Conservation (phyloP, 2,888 invertebrate genomes). For the Drosophila ezoana region DNA sequence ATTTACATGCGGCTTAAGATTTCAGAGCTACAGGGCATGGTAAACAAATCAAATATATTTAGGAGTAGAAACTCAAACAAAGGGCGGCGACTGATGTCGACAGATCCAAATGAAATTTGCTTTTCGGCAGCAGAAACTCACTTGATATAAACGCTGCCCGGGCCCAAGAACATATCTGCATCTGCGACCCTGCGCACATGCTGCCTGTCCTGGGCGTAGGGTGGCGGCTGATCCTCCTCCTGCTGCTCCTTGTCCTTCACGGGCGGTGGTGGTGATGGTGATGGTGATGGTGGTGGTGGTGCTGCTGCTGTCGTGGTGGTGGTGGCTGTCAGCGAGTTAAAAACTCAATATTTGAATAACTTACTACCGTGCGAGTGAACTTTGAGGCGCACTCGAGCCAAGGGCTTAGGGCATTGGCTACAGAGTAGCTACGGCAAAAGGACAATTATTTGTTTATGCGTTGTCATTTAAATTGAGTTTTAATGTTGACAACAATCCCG, state of each 20-base stretch:
- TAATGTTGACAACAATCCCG: conserved; percentile 77
- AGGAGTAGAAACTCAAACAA: conserved; percentile 70
- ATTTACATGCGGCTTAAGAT: conserved; percentile 81
- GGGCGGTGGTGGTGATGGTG: conserved; percentile 2
- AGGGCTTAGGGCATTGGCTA: conserved; percentile 27
- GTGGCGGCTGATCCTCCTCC: conserved; percentile 15
- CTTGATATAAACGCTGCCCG: conserved; percentile 32
- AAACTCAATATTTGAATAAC: conserved; percentile 81
- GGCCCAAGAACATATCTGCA: conserved; percentile 36
- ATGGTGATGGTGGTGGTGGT: conserved; percentile 3
- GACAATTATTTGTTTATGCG: conserved; percentile 84
- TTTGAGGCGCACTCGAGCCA: conserved; percentile 60
- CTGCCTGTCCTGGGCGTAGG: conserved; percentile 15
- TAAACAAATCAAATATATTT: conserved; percentile 82
- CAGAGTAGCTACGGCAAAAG: conserved; percentile 63
- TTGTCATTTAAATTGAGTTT: conserved; percentile 85
- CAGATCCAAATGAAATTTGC: conserved; percentile 69
- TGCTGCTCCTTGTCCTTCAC: conserved; percentile 9
- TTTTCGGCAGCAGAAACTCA: conserved; percentile 53
- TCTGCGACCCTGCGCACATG: conserved; percentile 69
- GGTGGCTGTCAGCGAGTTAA: conserved; percentile 62
- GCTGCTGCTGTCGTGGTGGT: conserved; percentile 20
- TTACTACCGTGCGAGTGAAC: conserved; percentile 80
- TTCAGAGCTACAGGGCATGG: conserved; percentile 74
- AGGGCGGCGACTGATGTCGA: conserved; percentile 46